Percentiles rank a stretch among this genome's conserved stretches.
Evolutionary conservation across 2,113 vertebrate species (phyloP).

Genomic region (Acrocephalus arundinaceus): DNA sequence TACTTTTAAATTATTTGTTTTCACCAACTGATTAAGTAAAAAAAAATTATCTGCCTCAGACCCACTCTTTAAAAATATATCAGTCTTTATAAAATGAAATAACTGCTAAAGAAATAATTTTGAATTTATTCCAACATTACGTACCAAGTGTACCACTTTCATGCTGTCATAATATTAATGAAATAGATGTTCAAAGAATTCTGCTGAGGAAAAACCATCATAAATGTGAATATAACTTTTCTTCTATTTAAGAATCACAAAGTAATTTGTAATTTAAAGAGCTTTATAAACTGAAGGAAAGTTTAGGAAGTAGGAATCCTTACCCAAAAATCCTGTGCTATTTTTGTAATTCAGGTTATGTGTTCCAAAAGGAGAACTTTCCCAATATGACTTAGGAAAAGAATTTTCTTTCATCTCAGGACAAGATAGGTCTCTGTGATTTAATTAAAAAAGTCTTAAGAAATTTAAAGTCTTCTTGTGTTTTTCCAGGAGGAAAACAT

Average conservation of each 20-base stretch:
- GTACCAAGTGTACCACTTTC: not conserved
- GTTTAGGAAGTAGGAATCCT: not conserved
- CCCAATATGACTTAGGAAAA: not conserved
- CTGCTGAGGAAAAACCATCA: not conserved
- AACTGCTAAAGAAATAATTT: not conserved
- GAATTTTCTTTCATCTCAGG: constrained; percentile 40
- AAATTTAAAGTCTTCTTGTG: constrained; percentile 29
- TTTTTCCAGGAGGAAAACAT: constrained; percentile 38
- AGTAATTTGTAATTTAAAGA: not conserved
- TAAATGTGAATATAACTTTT: not conserved
- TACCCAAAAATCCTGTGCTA: not conserved
- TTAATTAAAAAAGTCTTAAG: not conserved
- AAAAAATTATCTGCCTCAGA: not conserved
- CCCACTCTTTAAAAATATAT: not conserved
- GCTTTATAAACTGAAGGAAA: not conserved
- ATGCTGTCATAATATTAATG: not conserved
- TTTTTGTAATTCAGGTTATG: not conserved
- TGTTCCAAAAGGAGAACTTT: not conserved
- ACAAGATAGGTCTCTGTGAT: not conserved
- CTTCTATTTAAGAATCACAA: not conserved
- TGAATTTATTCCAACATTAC: not conserved
- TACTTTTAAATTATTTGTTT: not conserved
- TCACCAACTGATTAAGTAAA: not conserved
- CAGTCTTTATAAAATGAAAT: not conserved
- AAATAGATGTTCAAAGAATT: not conserved